Percentiles rank a stretch among this genome's conserved stretches.
Evolutionary conservation across 2,888 invertebrate genomes (phyloP).

Genomic region (Leucozona laternaria): DNA sequence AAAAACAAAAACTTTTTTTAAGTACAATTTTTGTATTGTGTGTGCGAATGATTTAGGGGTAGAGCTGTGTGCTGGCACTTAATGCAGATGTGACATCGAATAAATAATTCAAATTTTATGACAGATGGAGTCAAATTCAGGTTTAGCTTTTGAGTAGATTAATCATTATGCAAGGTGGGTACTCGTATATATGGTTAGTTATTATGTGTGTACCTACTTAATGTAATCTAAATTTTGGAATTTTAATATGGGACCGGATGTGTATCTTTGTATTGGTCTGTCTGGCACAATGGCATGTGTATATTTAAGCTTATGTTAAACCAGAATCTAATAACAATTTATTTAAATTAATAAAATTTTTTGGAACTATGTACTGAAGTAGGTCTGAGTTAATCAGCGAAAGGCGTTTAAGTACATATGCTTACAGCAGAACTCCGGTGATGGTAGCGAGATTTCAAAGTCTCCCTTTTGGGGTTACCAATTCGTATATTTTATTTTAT

Average conservation of each 20-base stretch:
- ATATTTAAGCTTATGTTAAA: background rate
- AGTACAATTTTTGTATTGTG: slow-evolving; percentile 15
- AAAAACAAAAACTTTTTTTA: background rate
- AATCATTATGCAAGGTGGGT: background rate
- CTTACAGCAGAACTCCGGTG: too few species aligned
- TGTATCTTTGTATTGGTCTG: background rate
- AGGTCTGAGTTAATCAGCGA: too few species aligned
- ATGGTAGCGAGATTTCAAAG: too few species aligned
- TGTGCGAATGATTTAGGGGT: slow-evolving; percentile 17
- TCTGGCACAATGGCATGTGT: background rate
- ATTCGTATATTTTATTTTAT: too few species aligned
- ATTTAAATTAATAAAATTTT: background rate
- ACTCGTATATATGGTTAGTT: background rate
- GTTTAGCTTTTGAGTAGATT: background rate
- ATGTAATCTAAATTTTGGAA: background rate
- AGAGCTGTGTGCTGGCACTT: background rate
- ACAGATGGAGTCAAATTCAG: slow-evolving; percentile 26
- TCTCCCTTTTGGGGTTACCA: too few species aligned
- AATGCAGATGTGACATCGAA: slow-evolving; percentile 43
- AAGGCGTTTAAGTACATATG: too few species aligned
- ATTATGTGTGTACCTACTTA: background rate
- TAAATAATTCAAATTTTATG: slow-evolving; percentile 39
- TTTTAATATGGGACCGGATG: background rate
- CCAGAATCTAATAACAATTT: background rate
- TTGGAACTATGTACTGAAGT: background rate